These are phyloP conservation scores for Dasypolia templi DNA, from an alignment of 2,888 invertebrate genomes.

Conservation along the genomic window DNA sequence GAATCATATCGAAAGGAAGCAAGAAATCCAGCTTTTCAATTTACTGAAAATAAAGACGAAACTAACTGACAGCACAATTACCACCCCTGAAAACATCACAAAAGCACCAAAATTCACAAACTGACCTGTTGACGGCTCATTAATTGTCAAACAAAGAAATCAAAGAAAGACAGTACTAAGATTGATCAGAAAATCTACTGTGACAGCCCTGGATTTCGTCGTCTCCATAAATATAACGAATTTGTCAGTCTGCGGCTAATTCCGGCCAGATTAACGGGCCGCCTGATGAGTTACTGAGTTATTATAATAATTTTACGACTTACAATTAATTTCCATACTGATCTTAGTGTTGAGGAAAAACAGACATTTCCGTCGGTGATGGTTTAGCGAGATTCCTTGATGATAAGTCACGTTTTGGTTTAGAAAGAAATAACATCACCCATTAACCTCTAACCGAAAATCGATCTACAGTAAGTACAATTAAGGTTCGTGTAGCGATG, in stretches of 20 bases:
- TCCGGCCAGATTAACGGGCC: constrained; percentile 72
- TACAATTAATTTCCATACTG: constrained; percentile 59
- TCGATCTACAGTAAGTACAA: not conserved
- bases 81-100: not conserved
- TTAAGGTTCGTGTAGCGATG: too few relatives aligned
- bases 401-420: not conserved
- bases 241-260: constrained; percentile 80
- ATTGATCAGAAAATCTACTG: constrained; percentile 46
- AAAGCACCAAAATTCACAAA: constrained; percentile 18
- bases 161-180: constrained; percentile 42
- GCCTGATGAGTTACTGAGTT: constrained; percentile 69
- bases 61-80: constrained; percentile 12
- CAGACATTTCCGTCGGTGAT: constrained; percentile 33
- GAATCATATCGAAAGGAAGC: too few relatives aligned
- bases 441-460: not conserved
- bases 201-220: constrained; percentile 75
- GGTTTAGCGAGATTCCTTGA: not conserved
- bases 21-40: not conserved
- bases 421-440: not conserved
- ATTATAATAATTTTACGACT: constrained; percentile 75
- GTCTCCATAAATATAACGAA: constrained; percentile 78
- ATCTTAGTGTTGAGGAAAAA: constrained; percentile 50
- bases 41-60: not conserved
- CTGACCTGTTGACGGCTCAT: constrained; percentile 50
- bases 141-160: constrained; percentile 53